Percentiles rank a stretch among this genome's conserved stretches.
These are phyloP conservation scores for Scomberomorus guttatus DNA, from an alignment of 2,797 vertebrate species.

Conservation along the genomic window DNA sequence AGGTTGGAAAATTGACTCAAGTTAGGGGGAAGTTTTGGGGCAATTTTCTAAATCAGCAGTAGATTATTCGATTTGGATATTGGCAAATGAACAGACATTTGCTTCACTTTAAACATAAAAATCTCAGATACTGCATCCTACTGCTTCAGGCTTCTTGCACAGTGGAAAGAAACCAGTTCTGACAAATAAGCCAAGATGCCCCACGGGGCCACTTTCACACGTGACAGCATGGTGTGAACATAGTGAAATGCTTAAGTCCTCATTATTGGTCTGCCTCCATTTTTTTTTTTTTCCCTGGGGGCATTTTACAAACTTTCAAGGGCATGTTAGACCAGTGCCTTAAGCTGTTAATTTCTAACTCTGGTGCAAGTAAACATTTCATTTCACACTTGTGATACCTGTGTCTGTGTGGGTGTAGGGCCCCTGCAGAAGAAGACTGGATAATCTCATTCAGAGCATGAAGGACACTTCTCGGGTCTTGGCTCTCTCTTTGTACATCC, in stretches of 20 bases:
- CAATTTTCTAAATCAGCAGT: neutral
- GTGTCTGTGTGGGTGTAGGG: constrained; percentile 83
- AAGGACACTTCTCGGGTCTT: constrained; percentile 92
- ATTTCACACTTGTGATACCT: neutral
- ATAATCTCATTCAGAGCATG: constrained; percentile 92
- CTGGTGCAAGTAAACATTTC: neutral
- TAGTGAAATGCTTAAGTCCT: constrained; percentile 9
- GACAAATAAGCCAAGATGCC: constrained; percentile 30
- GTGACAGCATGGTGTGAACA: constrained; percentile 29
- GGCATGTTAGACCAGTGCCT: neutral
- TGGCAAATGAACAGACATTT: constrained; percentile 11
- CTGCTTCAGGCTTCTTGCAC: constrained; percentile 10
- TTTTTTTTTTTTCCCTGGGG: neutral
- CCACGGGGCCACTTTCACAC: constrained; percentile 23
- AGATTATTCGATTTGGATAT: neutral
- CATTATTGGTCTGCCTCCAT: neutral
- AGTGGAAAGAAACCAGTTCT: constrained; percentile 23
- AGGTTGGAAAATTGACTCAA: neutral
- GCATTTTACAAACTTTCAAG: neutral
- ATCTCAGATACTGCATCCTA: neutral
- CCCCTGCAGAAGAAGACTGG: constrained; percentile 94
- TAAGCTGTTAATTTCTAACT: neutral
- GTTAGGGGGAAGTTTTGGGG: neutral
- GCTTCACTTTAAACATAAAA: constrained; percentile 8
- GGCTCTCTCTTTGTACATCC: constrained; percentile 92